These are phyloP conservation scores for Lycophotia porphyrea DNA, from an alignment of 2,888 invertebrate genomes.

Conservation along the genomic window DNA sequence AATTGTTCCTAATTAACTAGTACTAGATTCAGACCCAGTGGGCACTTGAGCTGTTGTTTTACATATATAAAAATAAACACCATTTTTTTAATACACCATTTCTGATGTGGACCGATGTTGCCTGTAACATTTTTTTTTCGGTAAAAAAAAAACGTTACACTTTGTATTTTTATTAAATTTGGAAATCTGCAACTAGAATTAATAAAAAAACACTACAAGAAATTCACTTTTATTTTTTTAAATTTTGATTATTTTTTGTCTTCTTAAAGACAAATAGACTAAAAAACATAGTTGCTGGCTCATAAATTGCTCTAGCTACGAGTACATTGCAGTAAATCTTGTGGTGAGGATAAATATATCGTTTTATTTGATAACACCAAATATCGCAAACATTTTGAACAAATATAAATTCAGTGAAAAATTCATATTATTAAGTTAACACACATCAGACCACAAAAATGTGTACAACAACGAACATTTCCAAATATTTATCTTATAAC, in stretches of 20 bases:
- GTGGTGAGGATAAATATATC: constrained; percentile 27
- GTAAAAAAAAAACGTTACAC: constrained; percentile 5
- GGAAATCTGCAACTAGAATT: background rate
- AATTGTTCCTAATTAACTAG: constrained; percentile 59
- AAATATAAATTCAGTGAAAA: constrained; percentile 59
- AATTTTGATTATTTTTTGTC: constrained; percentile 21
- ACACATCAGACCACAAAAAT: constrained; percentile 67
- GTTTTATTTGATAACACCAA: constrained; percentile 40
- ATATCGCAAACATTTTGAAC: constrained; percentile 31
- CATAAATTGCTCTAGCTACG: constrained; percentile 48
- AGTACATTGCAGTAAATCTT: constrained; percentile 40
- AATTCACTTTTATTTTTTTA: background rate
- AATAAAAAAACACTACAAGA: background rate
- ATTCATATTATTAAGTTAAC: constrained; percentile 51
- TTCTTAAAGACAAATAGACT: constrained; percentile 15
- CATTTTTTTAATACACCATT: constrained; percentile 53
- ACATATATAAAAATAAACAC: constrained; percentile 44
- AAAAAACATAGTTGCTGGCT: constrained; percentile 10
- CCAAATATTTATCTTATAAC: constrained; percentile 51
- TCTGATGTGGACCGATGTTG: constrained; percentile 50
- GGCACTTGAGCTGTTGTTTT: constrained; percentile 61
- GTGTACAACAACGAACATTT: constrained; percentile 57
- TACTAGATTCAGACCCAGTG: constrained; percentile 50
- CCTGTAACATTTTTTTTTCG: background rate
- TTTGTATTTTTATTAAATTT: constrained; percentile 12